Conservation (phyloP, 1,140 invertebrate species). For the Epicauta chinensis region DNA sequence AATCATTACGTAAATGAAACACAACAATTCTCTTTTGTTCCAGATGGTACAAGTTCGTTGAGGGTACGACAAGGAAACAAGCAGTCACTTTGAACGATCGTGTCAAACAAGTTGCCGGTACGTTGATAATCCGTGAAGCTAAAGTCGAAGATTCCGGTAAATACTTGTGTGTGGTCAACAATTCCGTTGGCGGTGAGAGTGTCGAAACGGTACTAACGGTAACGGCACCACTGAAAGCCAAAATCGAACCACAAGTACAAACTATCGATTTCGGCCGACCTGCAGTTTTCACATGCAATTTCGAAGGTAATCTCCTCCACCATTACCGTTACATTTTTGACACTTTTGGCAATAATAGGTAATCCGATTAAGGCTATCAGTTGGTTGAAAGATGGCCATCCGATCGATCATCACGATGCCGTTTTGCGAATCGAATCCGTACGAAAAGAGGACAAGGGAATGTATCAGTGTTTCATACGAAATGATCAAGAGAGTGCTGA, state of each 20-base stretch:
- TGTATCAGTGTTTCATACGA: conserved; percentile 94
- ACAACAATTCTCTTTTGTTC: conserved; percentile 28
- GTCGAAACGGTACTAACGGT: conserved; percentile 89
- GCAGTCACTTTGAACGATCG: conserved; percentile 78
- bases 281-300: conserved; percentile 83
- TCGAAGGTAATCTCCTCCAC: conserved; percentile 62
- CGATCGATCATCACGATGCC: conserved; percentile 69
- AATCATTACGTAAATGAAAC: neutral
- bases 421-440: conserved; percentile 81
- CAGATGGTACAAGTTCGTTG: conserved; percentile 93
- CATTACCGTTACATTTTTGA: neutral
- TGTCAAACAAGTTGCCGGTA: conserved; percentile 89
- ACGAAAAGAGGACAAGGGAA: conserved; percentile 91
- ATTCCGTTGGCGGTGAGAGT: conserved; percentile 86
- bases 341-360: conserved; percentile 19
- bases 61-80: conserved; percentile 75
- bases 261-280: conserved; percentile 89
- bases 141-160: conserved; percentile 89
- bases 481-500: conserved; percentile 93
- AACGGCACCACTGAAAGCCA: conserved; percentile 79
- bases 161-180: conserved; percentile 90
- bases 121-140: conserved; percentile 84
- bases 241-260: conserved; percentile 83
- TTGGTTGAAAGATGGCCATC: conserved; percentile 90
- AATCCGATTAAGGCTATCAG: conserved; percentile 58